A percentile compares a stretch with the other conserved stretches of the same genome.
These are phyloP conservation scores for Hydrozoanthus tunicans DNA, from an alignment of 64 coral and sea anemone genomes.

Conservation along the genomic window DNA sequence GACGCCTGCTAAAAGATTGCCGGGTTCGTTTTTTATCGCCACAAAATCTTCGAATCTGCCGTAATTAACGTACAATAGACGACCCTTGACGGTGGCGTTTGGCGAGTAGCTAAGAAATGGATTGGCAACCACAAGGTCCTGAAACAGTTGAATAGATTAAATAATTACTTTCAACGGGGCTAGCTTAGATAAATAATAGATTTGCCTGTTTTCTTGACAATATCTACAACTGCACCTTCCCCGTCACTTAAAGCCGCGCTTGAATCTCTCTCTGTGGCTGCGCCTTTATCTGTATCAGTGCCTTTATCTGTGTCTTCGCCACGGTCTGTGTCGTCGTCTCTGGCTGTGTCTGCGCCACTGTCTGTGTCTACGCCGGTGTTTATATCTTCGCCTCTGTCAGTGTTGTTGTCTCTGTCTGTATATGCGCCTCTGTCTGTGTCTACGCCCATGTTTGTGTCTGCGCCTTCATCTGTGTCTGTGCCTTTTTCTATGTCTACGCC, in stretches of 20 bases:
- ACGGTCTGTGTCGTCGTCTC: background rate
- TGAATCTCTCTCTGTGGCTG: background rate
- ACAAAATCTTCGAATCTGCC: conserved; percentile 70
- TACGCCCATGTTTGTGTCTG: background rate
- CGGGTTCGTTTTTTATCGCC: conserved; percentile 10
- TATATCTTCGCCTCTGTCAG: background rate
- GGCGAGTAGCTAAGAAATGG: conserved; percentile 83
- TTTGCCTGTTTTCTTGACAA: background rate
- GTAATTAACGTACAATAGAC: conserved; percentile 85
- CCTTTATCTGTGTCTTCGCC: background rate
- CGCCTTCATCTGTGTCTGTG: background rate
- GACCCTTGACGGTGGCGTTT: conserved; percentile 54
- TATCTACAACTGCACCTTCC: too few relatives aligned
- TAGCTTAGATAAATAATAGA: background rate
- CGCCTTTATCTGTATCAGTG: background rate
- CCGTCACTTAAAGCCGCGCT: background rate
- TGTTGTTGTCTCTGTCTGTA: background rate
- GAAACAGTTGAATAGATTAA: background rate
- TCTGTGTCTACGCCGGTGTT: background rate
- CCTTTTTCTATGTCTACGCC: background rate
- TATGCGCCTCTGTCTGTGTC: background rate
- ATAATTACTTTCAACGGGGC: background rate
- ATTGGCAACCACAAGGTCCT: conserved; percentile 14
- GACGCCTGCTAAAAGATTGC: conserved; percentile 31
- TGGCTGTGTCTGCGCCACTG: background rate